Base-by-base conservation (phyloP, 2,888 invertebrate species). In the Ormyrus rosae region DNA sequence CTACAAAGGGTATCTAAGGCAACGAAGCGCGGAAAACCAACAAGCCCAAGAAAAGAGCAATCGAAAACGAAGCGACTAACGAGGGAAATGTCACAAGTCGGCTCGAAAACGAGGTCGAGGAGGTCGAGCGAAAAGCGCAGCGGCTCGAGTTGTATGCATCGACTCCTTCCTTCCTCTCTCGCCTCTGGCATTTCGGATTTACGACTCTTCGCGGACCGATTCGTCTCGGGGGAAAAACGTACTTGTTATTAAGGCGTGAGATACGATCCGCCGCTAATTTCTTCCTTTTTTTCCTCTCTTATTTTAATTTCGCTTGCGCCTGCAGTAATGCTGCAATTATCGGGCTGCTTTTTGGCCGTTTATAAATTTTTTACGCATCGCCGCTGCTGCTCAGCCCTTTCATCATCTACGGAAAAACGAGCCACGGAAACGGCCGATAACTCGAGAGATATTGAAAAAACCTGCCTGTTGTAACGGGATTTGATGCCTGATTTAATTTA, bases 121-220 rank as follows among this genome's bases (percentile, higher is more conserved):
- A 64, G 64, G 64, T 64, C 64, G 64, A 50, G 13, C 64, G 13
- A 64, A 64, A 64, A 48, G 48, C 13, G n/a, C 19, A 19, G 50
- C 8, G 13, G 13, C 13, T 8, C 48, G 50, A 48, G 11, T 56
- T 56, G 55, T 67, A 3, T 53, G 19, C 46, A 11, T 4, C n/a
- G 6, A 11, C 69, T 48, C 19, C 51, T 7, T 11, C 48, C 1
- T 50, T 11, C 3, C 45, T 63, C 5, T n/a, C 63, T 55, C 34
- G 63, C 76, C 76, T 61, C 61, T 69, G 76, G 76, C 69, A 63
- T 69, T 61, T 76, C 50, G 53, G 55, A 77, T 77, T 69, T 56
- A 53, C 13, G 46, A 70, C 19, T 55, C 69, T 34, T 10, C 19
- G 60, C 46, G n/a, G 63, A 69, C 69, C 19, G 51, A 73, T 65